phyloP scores from a whole-genome alignment of 2,888 invertebrate species.

The Catocala sponsa region DNA sequence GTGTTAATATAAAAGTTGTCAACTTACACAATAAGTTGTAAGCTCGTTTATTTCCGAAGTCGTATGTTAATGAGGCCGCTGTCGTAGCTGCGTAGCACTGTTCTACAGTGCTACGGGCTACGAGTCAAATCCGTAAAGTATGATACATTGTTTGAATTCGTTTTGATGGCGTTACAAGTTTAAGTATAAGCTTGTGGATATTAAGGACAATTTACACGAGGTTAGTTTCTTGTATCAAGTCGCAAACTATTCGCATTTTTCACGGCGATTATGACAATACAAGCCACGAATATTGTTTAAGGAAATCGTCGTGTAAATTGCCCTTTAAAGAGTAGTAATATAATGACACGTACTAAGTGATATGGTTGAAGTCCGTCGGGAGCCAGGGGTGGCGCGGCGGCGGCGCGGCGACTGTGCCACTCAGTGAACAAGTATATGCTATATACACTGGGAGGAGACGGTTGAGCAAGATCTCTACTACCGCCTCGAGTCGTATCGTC shows the following conservation, averaged over 20 bases:
- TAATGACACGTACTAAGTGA: no score
- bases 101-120: constrained; percentile 17
- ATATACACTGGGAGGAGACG: constrained; percentile 17
- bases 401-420: not conserved
- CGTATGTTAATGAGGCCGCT: constrained; percentile 5
- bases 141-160: no score
- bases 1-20: constrained; percentile 6
- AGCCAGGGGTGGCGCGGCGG: not conserved
- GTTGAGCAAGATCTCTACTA: constrained; percentile 19
- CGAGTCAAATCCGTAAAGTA: not conserved
- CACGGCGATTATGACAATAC: no score
- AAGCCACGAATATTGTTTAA: no score
- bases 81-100: constrained; percentile 17
- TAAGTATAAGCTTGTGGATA: no score
- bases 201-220: no score
- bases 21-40: constrained; percentile 15
- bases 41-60: constrained; percentile 26
- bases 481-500: not conserved
- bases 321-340: no score
- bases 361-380: no score
- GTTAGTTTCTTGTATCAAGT: no score
- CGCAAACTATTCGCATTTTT: no score
- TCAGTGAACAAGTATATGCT: not conserved
- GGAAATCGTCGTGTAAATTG: no score
- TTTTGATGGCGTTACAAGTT: no score